Conservation (phyloP, 1,140 invertebrate species). For the Rhopalosiphum maidis region DNA sequence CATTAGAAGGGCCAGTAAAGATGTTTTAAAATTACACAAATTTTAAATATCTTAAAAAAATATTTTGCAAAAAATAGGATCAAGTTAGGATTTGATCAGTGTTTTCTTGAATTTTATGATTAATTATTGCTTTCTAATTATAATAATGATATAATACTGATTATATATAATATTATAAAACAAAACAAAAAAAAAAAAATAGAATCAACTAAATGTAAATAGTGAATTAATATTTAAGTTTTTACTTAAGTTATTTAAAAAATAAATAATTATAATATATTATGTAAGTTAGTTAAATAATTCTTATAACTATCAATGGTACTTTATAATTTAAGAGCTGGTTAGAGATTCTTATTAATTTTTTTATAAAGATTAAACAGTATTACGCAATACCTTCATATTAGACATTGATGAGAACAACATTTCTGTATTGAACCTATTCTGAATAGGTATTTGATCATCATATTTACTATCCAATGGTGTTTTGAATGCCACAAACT, state of each 20-base stretch:
- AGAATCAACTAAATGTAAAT: not conserved
- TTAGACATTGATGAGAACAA: constrained; percentile 69
- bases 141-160: not conserved
- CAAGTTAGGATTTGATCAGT: not conserved
- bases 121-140: not conserved
- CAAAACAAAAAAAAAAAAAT: not conserved
- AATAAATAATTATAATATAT: too few species aligned
- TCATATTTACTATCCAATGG: constrained; percentile 81
- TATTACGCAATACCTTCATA: constrained; percentile 64
- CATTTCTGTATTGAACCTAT: constrained; percentile 85
- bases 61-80: not conserved
- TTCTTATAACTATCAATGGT: not conserved
- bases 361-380: not conserved
- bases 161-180: not conserved
- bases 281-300: too few species aligned
- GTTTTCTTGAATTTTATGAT: not conserved
- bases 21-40: not conserved
- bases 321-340: not conserved
- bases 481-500: constrained; percentile 93
- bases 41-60: too few species aligned
- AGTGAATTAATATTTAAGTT: not conserved
- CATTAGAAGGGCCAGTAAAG: not conserved
- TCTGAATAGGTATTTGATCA: constrained; percentile 78
- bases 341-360: not conserved
- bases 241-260: too few species aligned